phyloP scores from a whole-genome alignment of 1,140 invertebrate genomes.

The Drosophila lacertosa region DNA sequence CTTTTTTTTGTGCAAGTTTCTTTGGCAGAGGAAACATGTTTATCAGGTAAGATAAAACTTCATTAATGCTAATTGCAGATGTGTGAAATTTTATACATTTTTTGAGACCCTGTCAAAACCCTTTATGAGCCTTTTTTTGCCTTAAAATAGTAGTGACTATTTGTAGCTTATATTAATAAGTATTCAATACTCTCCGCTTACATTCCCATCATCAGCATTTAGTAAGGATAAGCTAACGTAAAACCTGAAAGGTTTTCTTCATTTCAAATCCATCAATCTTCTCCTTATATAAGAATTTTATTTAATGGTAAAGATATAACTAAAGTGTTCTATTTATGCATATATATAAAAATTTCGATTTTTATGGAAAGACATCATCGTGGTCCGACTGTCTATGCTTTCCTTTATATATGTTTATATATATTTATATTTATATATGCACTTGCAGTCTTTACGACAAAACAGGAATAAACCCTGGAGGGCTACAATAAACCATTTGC shows the following conservation, averaged over 20 bases:
- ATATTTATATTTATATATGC: neutral
- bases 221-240: neutral
- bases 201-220: no score
- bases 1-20: neutral
- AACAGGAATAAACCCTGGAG: conserved; percentile 36
- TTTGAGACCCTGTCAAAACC: no score
- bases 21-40: no score
- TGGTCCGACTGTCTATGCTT: neutral
- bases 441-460: conserved; percentile 16
- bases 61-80: no score
- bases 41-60: no score
- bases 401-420: neutral
- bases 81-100: no score
- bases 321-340: neutral
- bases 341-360: neutral
- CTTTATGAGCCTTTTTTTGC: no score
- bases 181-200: no score
- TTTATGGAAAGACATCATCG: neutral
- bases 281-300: neutral
- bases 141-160: no score
- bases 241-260: neutral
- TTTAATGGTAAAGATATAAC: neutral
- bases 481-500: conserved; percentile 41
- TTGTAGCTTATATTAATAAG: no score
- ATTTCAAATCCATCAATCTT: neutral